A percentile compares a stretch with the other conserved stretches of the same genome.
phyloP scores from a whole-genome alignment of 2,797 vertebrate genomes.

The Numenius phaeopus region DNA sequence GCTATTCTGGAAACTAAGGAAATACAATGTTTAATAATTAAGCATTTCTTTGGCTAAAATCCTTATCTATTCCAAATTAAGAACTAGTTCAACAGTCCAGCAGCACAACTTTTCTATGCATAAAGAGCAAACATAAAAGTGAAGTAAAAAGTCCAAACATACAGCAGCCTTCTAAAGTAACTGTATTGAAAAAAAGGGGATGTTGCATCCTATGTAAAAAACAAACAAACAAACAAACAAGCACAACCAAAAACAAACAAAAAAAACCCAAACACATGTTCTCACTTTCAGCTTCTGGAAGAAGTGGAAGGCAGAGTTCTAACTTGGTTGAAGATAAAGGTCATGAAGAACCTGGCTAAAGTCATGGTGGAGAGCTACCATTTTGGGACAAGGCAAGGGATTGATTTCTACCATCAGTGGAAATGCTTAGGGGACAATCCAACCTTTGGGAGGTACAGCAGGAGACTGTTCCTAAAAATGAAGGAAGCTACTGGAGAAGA shows the following conservation, averaged over 20 bases:
- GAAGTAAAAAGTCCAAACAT: neutral
- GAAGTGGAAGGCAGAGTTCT: neutral
- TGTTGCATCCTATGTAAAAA: neutral
- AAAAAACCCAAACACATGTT: neutral
- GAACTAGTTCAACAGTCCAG: neutral
- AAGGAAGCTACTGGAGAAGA: neutral
- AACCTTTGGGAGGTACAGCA: neutral
- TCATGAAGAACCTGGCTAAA: neutral
- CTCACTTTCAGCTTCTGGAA: neutral
- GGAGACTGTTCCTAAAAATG: neutral
- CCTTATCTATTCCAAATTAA: slow-evolving; percentile 56
- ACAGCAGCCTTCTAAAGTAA: neutral
- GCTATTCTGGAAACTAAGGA: slow-evolving; percentile 27
- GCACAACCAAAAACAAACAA: neutral
- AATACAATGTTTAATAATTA: slow-evolving; percentile 56
- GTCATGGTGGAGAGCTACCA: neutral
- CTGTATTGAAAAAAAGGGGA: neutral
- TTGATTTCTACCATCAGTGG: neutral
- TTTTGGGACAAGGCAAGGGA: neutral
- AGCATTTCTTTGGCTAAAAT: slow-evolving; percentile 54
- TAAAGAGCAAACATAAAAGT: neutral
- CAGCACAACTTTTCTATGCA: neutral
- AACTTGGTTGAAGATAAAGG: neutral
- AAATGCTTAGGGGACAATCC: neutral
- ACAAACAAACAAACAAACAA: neutral